These are phyloP conservation scores for Hipposideros armiger DNA, from an alignment of 2,113 vertebrate species.

Conservation along the genomic window DNA sequence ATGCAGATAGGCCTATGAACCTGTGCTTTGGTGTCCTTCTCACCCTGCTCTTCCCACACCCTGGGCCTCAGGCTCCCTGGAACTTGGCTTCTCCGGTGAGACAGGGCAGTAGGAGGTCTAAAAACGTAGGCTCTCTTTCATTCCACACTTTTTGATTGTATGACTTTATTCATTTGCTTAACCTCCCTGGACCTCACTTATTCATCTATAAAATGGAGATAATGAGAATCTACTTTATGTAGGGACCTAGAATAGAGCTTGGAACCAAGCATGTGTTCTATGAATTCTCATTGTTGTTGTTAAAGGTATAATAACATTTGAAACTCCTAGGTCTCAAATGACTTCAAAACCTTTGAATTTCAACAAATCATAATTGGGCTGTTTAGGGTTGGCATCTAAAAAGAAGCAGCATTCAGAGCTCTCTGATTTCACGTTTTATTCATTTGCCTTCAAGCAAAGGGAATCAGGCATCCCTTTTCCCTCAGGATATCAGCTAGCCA, in stretches of 20 bases:
- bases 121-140: background rate
- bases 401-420: background rate
- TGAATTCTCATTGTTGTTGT: background rate
- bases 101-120: background rate
- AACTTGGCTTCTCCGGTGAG: background rate
- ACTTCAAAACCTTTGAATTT: background rate
- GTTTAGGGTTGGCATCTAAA: background rate
- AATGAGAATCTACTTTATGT: background rate
- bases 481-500: fast-evolving
- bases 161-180: background rate
- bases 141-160: background rate
- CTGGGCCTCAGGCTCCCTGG: background rate
- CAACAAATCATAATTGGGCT: background rate
- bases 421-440: background rate
- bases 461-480: background rate
- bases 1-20: background rate
- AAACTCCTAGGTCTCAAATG: background rate
- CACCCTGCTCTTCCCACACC: background rate
- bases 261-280: fast-evolving
- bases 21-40: background rate
- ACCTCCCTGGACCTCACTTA: background rate
- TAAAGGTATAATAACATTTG: background rate
- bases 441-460: background rate
- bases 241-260: background rate
- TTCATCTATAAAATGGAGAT: background rate